phyloP scores from a whole-genome alignment of 1,140 invertebrate species.

The Macrosteles quadrilineatus region DNA sequence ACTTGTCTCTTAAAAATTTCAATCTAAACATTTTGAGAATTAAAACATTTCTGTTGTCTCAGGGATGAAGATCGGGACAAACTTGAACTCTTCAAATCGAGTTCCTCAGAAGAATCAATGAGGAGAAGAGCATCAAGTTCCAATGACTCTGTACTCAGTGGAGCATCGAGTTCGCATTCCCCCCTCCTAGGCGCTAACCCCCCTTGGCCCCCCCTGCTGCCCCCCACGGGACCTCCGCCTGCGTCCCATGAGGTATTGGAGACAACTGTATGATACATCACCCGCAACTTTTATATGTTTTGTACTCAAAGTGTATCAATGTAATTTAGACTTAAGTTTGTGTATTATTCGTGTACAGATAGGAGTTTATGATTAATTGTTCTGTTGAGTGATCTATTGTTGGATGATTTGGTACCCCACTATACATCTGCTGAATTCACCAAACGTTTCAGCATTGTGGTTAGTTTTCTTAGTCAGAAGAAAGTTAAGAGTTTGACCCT shows the following conservation, averaged over 20 bases:
- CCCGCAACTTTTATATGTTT: not conserved
- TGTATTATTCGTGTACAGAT: not conserved
- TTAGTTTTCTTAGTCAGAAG: too few relatives aligned
- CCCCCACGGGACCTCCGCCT: slow-evolving; percentile 9
- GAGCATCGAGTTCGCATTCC: slow-evolving; percentile 48
- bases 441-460: too few relatives aligned
- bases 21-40: too few relatives aligned
- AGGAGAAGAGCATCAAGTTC: slow-evolving; percentile 61
- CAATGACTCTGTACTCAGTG: slow-evolving; percentile 60
- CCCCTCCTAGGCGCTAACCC: slow-evolving; percentile 38
- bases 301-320: not conserved
- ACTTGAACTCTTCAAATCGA: slow-evolving; percentile 58
- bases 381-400: not conserved
- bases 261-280: slow-evolving; percentile 57
- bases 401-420: too few relatives aligned
- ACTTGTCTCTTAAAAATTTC: too few relatives aligned
- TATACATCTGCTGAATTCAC: too few relatives aligned
- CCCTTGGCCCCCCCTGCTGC: slow-evolving; percentile 42
- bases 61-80: slow-evolving; percentile 66
- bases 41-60: slow-evolving; percentile 35
- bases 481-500: too few relatives aligned
- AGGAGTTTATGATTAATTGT: not conserved
- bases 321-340: not conserved
- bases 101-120: slow-evolving; percentile 63
- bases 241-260: slow-evolving; percentile 60